A percentile compares a stretch with the other conserved stretches of the same genome.
Evolutionary conservation across 2,888 invertebrate genomes (phyloP).

Genomic region (Zootermopsis nevadensis): DNA sequence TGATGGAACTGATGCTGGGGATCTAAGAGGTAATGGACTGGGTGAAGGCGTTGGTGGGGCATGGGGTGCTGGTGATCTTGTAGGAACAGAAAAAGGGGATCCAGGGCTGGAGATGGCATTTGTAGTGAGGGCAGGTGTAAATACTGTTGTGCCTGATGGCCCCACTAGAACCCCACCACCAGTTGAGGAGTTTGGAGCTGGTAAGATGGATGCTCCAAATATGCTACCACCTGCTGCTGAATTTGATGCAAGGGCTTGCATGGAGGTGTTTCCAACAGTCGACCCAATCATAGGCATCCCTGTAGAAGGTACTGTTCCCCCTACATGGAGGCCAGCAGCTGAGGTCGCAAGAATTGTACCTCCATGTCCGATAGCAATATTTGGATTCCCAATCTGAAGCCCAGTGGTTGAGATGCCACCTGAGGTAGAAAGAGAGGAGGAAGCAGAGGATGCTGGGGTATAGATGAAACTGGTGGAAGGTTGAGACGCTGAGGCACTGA

Average conservation of each 20-base stretch:
- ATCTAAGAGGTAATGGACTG: conserved; percentile 51
- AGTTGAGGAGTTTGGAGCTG: not conserved
- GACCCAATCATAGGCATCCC: conserved; percentile 6
- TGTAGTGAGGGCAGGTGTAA: conserved; percentile 36
- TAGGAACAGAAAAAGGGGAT: conserved; percentile 51
- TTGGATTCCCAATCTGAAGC: conserved; percentile 16
- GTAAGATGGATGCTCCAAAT: conserved; percentile 22
- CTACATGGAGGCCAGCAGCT: conserved; percentile 24
- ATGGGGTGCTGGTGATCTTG: conserved; percentile 50
- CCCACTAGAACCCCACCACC: conserved; percentile 45
- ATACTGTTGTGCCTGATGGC: conserved; percentile 45
- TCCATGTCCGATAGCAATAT: conserved; percentile 30
- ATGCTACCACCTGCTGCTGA: not conserved
- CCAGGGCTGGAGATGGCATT: conserved; percentile 47
- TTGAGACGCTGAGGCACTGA: conserved; percentile 19
- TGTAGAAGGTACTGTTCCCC: conserved; percentile 6
- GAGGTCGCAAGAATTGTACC: conserved; percentile 1
- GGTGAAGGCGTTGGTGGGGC: conserved; percentile 53
- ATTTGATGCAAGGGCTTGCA: not conserved
- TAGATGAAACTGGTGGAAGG: conserved; percentile 39
- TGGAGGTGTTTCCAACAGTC: not conserved
- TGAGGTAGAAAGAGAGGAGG: conserved; percentile 30
- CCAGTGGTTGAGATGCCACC: conserved; percentile 21
- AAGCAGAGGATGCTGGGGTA: conserved; percentile 38
- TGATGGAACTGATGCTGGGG: conserved; percentile 50